Conservation (phyloP, 2,113 vertebrate genomes). For the Caloenas nicobarica region DNA sequence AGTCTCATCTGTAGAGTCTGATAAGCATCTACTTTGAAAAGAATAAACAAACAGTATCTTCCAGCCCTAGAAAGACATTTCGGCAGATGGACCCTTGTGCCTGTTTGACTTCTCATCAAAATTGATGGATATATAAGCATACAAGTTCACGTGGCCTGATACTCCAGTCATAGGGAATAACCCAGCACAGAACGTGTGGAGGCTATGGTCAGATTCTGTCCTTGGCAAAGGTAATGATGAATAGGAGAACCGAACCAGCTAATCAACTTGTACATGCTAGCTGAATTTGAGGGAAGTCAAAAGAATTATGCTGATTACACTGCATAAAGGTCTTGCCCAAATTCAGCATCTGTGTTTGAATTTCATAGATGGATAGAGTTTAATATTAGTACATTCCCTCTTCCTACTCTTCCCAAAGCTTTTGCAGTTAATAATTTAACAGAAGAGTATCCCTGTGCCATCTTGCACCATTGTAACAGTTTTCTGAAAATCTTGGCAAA, state of each 20-base stretch:
- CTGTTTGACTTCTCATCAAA: not conserved
- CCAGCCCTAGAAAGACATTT: not conserved
- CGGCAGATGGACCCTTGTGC: not conserved
- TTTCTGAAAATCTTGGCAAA: not conserved
- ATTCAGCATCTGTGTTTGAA: not conserved
- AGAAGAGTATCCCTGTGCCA: not conserved
- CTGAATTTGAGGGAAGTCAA: not conserved
- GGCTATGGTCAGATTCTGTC: not conserved
- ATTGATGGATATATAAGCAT: not conserved
- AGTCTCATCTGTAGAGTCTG: constrained; percentile 33
- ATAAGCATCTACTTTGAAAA: not conserved
- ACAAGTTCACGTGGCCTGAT: not conserved
- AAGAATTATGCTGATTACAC: not conserved
- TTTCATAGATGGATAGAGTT: not conserved
- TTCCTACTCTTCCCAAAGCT: not conserved
- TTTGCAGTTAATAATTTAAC: not conserved
- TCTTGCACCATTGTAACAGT: not conserved
- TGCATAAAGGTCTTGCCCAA: not conserved
- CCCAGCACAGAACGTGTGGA: not conserved
- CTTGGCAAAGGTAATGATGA: not conserved
- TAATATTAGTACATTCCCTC: not conserved
- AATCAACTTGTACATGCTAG: not conserved
- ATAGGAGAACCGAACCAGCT: not conserved
- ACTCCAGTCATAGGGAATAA: not conserved
- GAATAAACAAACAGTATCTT: not conserved